phyloP scores from a whole-genome alignment of 2,113 vertebrate species.

The Telmatochromis bifrenatus region DNA sequence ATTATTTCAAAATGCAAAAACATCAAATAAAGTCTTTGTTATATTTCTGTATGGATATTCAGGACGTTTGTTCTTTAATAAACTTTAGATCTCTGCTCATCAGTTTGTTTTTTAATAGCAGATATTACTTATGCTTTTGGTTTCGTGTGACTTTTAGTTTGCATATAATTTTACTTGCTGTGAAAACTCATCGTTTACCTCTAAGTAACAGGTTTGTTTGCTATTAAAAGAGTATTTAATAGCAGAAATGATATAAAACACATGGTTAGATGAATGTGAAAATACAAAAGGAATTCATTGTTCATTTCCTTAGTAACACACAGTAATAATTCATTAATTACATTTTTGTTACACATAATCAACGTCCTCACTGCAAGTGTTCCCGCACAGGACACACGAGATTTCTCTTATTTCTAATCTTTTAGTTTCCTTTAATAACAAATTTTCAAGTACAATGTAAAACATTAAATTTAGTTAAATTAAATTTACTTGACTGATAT shows the following conservation, averaged over 20 bases:
- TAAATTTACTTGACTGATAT: neutral
- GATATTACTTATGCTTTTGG: neutral
- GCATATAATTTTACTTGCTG: neutral
- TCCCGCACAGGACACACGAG: accelerated
- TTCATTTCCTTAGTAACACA: neutral
- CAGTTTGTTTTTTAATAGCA: neutral
- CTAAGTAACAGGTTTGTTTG: neutral
- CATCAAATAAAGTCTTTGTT: neutral
- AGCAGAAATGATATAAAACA: neutral
- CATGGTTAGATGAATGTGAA: accelerated
- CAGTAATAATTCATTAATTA: neutral
- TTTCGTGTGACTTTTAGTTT: accelerated
- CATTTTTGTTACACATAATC: neutral
- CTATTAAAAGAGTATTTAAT: neutral
- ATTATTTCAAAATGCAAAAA: neutral
- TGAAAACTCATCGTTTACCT: accelerated
- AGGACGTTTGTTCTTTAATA: neutral
- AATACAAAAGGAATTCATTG: neutral
- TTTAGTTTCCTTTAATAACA: neutral
- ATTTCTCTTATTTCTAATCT: neutral
- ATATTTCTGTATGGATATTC: neutral
- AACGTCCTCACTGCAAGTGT: neutral
- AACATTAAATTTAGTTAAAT: neutral
- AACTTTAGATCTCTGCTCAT: neutral
- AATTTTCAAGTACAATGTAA: neutral